Evolutionary conservation across 2,888 invertebrate species (phyloP).

Genomic region (Micoletzkya japonica): DNA sequence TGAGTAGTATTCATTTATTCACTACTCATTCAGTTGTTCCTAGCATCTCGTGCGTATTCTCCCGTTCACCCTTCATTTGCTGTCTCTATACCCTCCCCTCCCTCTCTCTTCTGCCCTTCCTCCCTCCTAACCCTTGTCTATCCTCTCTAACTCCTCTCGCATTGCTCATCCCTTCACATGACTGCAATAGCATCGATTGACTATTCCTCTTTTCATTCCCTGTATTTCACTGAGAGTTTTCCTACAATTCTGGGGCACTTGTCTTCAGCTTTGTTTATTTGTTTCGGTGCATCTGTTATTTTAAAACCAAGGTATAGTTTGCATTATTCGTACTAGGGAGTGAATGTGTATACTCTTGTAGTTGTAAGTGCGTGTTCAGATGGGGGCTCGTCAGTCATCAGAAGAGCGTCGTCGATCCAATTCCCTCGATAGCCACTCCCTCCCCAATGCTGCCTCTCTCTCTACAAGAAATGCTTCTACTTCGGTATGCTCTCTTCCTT

Average conservation of each 20-base stretch:
- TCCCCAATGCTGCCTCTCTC: not conserved
- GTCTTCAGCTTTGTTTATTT: too few relatives aligned
- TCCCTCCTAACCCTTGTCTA: not conserved
- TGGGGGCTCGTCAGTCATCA: slow-evolving; percentile 49
- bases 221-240: not conserved
- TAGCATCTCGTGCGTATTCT: not conserved
- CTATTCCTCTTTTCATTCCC: not conserved
- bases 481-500: too few relatives aligned
- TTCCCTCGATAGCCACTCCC: slow-evolving; percentile 46
- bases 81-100: not conserved
- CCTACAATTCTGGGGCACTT: not conserved
- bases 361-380: slow-evolving; percentile 12
- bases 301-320: too few relatives aligned
- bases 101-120: not conserved
- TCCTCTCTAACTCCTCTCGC: not conserved
- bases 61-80: not conserved
- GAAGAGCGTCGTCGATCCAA: slow-evolving; percentile 48
- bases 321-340: too few relatives aligned
- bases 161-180: not conserved
- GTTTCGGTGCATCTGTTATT: too few relatives aligned
- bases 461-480: too few relatives aligned
- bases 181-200: too few relatives aligned
- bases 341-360: not conserved
- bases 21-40: not conserved
- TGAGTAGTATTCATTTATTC: not conserved